Evolutionary conservation across 2,797 vertebrate species (phyloP), one percentile per base, ranked within the genome.

Genomic region (Microctenopoma steveboyesi): DNA sequence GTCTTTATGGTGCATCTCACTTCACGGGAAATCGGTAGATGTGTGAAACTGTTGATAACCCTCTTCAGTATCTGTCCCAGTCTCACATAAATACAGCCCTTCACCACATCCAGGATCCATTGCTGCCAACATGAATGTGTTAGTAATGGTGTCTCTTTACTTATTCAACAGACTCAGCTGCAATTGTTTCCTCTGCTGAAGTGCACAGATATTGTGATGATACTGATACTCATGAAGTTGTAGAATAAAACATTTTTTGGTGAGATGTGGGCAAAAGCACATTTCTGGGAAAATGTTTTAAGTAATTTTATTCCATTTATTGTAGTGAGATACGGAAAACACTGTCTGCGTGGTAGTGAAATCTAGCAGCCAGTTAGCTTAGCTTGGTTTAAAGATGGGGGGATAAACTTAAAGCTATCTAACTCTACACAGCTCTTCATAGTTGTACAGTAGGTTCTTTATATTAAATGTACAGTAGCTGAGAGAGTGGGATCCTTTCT

Each of bases 81-180:
- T 82, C 63, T 54, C 43, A 72, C 58, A 81, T 78, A 86, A 84
- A 89, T 71, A 68, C 81, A 86, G 58, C 63, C 69, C 74, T 74
- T 89, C 73, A 71, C 48, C 71, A 67, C 79, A 61, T 69, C 39
- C 56, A 69, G 80, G 74, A 91, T 83, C 89, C 80, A 88, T 63
- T 64, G 77, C 56, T 64, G 74, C 72, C 81, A 84, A 56, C 74
- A 72, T 74, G 63, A 87, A 83, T 66, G 70, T 85, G 84, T 80
- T 84, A 68, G 76, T 78, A 83, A 80, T 61, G 72, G 64, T 64
- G 74, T 82, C 76, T 88, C 72, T 82, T 88, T 83, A 82, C 72
- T 86, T 83, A 87, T 88, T 86, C 79, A 86, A 37, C 76, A 78
- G 64, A 61, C 66, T 65, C 33, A 35, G 54, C 50, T 78, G 63